Conservation (phyloP, 1,140 invertebrate genomes). For the Platyura marginata region DNA sequence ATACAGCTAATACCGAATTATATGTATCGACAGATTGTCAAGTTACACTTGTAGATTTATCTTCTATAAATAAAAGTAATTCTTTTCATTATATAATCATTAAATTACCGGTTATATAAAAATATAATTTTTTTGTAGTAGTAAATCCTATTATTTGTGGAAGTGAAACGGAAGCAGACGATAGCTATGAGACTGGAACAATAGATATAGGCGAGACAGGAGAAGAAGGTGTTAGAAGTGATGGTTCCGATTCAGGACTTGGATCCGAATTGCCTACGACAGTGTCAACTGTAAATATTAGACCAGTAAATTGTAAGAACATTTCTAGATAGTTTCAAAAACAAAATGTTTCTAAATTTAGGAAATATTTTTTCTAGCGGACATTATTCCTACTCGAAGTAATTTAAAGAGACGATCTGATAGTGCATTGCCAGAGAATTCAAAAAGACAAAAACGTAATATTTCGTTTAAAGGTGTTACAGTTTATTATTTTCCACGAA, state of each 20-base stretch:
- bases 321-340: no score
- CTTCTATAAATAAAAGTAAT: background rate
- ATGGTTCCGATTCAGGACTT: conserved; percentile 64
- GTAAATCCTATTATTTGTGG: no score
- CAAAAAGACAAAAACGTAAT: conserved; percentile 49
- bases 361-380: conserved; percentile 4
- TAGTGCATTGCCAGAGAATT: conserved; percentile 22
- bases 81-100: no score
- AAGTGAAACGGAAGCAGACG: no score
- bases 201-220: background rate
- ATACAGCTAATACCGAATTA: background rate
- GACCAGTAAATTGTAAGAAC: conserved; percentile 6
- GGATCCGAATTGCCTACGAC: conserved; percentile 36
- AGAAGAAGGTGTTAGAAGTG: conserved; percentile 35
- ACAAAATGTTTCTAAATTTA: no score
- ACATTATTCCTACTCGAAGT: conserved; percentile 8
- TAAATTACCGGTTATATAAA: no score
- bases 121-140: no score
- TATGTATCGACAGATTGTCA: background rate
- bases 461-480: conserved; percentile 85
- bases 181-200: background rate
- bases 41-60: background rate
- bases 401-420: conserved; percentile 32
- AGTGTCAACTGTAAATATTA: conserved; percentile 6
- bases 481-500: conserved; percentile 86